Evolutionary conservation across 1,140 invertebrate species (phyloP), one percentile per base, ranked within the genome.

Genomic region (Megalonaias nervosa): DNA sequence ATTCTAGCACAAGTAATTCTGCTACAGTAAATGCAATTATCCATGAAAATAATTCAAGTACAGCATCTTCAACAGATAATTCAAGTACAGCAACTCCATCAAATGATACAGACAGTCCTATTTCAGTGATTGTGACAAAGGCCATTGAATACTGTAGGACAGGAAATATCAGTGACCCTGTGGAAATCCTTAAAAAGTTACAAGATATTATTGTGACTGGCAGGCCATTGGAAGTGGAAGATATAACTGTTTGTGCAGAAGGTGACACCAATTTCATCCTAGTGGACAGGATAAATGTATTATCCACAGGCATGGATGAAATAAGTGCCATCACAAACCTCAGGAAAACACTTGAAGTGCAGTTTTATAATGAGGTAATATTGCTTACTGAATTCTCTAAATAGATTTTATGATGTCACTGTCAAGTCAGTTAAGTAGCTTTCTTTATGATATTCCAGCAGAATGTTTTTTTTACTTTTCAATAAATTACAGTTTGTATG

Each of bases 281-380:
- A 12, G 59, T 80, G 16, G 74, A 80, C 68, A 31, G 74, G 23
- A 19, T 55, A 1, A 75, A 80, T 61, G 17, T 75, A 26, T 31
- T 75, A 26, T 0, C 60, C 31, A 75, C 78, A 71, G 68, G 11
- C 57, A n/a, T 80, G 13, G 74, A 80, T 13, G 78, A 80, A 68
- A 64, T 80, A 17, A 66, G 57, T 58, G 23, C 13, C 12, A 61
- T 74, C 14, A 13, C 65, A 26, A 70, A 80, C 16, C 19, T 80
- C n/a, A 9, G 61, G 12, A 64, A 70, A 62, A 71, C 67, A 58
- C 55, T 80, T 21, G 79, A 80, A 74, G 79, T 80, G 58, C 70
- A 76, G 61, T 80, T 80, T 66, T 80, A 76, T 73, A 70, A 66
- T 48, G 79, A 80, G 70, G 79, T 80, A 79, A 17, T 62, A 14